These are phyloP conservation scores for Heliconius sara DNA, from an alignment of 2,888 invertebrate species.

Conservation along the genomic window DNA sequence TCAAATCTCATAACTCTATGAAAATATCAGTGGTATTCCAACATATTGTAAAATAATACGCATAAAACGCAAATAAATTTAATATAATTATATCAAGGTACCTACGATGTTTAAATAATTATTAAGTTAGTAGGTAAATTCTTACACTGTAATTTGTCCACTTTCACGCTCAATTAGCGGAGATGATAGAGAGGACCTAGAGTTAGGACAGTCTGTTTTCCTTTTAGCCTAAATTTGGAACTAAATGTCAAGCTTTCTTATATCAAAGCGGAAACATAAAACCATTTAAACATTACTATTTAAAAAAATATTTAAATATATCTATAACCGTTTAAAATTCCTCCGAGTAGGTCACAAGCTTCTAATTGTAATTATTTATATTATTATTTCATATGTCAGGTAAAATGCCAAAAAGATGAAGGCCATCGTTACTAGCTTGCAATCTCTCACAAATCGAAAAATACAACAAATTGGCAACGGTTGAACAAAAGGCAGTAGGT, in stretches of 20 bases:
- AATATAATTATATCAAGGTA: too few relatives aligned
- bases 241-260: neutral
- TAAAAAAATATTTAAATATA: too few relatives aligned
- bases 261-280: neutral
- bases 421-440: neutral
- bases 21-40: too few relatives aligned
- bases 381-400: neutral
- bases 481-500: too few relatives aligned
- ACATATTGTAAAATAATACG: too few relatives aligned
- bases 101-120: too few relatives aligned
- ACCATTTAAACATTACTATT: neutral
- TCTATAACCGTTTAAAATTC: neutral
- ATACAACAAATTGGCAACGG: neutral
- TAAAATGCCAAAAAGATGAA: conserved; percentile 4
- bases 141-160: too few relatives aligned
- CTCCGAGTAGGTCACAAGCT: neutral
- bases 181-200: too few relatives aligned
- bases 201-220: neutral
- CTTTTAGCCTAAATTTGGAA: neutral
- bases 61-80: too few relatives aligned
- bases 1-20: too few relatives aligned
- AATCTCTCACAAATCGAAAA: neutral
- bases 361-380: neutral
- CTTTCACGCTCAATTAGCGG: too few relatives aligned
- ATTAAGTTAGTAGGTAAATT: too few relatives aligned